phyloP scores from a whole-genome alignment of 1,140 invertebrate species.

The Bombyx mandarina region DNA sequence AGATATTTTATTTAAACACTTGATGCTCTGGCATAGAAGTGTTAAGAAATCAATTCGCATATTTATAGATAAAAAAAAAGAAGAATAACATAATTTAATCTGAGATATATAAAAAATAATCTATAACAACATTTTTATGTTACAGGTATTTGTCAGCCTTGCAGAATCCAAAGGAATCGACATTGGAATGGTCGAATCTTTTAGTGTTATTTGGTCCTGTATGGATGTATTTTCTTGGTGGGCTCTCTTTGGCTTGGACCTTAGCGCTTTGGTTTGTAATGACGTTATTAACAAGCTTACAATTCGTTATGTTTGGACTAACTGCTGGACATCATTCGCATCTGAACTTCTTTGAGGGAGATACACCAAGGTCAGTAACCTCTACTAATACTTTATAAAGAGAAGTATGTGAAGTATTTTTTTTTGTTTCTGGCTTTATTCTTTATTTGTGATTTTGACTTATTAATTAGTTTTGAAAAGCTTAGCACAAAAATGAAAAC shows the following conservation, averaged over 20 bases:
- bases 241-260: slow-evolving; percentile 29
- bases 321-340: slow-evolving; percentile 87
- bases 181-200: slow-evolving; percentile 18
- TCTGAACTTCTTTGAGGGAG: slow-evolving; percentile 87
- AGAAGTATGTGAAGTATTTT: too few species aligned
- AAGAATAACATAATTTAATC: too few species aligned
- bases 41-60: too few species aligned
- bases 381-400: not conserved
- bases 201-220: slow-evolving; percentile 34
- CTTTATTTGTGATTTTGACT: too few species aligned
- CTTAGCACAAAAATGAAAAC: too few species aligned
- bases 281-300: slow-evolving; percentile 72
- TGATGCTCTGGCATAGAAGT: too few species aligned
- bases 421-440: too few species aligned
- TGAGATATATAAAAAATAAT: too few species aligned
- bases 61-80: too few species aligned
- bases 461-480: too few species aligned
- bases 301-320: slow-evolving; percentile 77
- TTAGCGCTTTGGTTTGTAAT: slow-evolving; percentile 73
- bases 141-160: not conserved
- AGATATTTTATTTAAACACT: too few species aligned
- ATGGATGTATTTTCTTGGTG: slow-evolving; percentile 46
- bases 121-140: not conserved
- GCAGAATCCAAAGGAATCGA: not conserved
- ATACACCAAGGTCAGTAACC: slow-evolving; percentile 71